phyloP scores from a whole-genome alignment of 2,113 vertebrate species.

The Centrocercus urophasianus region DNA sequence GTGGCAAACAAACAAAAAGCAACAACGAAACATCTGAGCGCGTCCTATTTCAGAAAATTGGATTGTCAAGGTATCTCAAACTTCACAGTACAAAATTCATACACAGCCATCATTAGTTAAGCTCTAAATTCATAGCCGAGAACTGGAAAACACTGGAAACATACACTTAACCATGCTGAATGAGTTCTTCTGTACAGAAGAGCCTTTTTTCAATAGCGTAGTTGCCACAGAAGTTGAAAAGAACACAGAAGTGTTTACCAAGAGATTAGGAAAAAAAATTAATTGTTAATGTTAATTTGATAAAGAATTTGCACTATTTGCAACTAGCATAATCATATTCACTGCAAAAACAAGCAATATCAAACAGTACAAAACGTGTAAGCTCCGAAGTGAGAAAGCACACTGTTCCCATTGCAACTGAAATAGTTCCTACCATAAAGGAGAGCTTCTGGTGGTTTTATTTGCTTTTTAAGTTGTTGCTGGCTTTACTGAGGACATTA shows the following conservation, averaged over 20 bases:
- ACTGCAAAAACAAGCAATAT: background rate
- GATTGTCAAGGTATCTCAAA: background rate
- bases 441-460: background rate
- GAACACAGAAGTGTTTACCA: background rate
- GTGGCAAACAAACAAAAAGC: background rate
- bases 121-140: background rate
- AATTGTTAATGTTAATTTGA: background rate
- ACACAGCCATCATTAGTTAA: background rate
- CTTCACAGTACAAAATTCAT: background rate
- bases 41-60: background rate
- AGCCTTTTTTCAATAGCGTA: background rate
- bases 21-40: background rate
- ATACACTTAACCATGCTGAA: background rate
- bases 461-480: background rate
- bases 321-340: background rate
- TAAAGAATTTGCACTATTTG: background rate
- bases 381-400: background rate
- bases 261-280: background rate
- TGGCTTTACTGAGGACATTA: background rate
- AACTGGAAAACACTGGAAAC: background rate
- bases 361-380: background rate
- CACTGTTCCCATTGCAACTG: background rate
- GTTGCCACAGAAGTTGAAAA: background rate
- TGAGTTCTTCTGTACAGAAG: background rate
- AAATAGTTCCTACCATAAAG: background rate